Evolutionary conservation across 2,113 vertebrate species (phyloP).

Genomic region (Argyrosomus japonicus): DNA sequence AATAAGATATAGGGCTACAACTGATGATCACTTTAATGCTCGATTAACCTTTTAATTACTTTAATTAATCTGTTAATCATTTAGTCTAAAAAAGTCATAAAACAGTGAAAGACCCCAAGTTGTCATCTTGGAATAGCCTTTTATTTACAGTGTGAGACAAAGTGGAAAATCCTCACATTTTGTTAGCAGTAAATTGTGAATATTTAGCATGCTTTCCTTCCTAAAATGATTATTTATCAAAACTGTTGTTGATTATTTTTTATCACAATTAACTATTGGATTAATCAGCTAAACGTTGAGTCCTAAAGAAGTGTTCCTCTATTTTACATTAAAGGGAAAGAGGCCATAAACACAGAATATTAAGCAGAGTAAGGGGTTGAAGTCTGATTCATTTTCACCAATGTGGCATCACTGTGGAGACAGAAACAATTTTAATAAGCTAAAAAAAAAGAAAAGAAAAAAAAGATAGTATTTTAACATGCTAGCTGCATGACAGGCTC

Average conservation of each 20-base stretch:
- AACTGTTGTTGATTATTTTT: neutral
- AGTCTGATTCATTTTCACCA: neutral
- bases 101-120: neutral
- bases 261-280: neutral
- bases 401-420: neutral
- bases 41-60: neutral
- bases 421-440: conserved; percentile 13
- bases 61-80: neutral
- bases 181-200: too few species aligned
- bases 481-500: conserved; percentile 19
- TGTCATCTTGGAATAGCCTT: neutral
- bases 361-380: neutral
- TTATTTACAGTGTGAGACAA: neutral
- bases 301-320: neutral
- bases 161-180: too few species aligned
- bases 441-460: neutral
- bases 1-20: neutral
- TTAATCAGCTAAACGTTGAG: neutral
- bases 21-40: neutral
- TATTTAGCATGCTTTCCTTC: neutral
- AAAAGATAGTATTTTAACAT: conserved; percentile 2
- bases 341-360: neutral
- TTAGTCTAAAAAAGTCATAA: neutral
- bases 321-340: neutral
- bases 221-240: neutral